Percentiles rank a stretch among this genome's conserved stretches.
Conservation (phyloP, 2,888 invertebrate species). For the Rhagonycha fulva region DNA sequence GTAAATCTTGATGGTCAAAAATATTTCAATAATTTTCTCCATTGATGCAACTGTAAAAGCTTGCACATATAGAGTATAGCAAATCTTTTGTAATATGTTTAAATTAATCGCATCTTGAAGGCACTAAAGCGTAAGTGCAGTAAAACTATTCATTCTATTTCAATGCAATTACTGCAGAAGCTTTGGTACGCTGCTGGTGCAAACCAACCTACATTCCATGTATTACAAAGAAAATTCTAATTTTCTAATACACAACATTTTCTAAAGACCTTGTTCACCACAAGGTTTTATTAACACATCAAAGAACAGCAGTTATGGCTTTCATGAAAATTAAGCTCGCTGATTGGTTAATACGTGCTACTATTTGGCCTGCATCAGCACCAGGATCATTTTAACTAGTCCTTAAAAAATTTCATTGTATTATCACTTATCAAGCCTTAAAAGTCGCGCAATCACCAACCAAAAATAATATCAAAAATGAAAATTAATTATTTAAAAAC, state of each 20-base stretch:
- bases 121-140: neutral
- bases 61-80: neutral
- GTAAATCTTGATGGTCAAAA: neutral
- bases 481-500: neutral
- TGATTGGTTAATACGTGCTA: too few relatives aligned
- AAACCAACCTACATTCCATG: neutral
- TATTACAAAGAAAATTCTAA: neutral
- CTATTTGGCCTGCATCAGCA: too few relatives aligned
- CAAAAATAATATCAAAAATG: too few relatives aligned
- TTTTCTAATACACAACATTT: neutral
- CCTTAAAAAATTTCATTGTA: too few relatives aligned
- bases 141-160: neutral
- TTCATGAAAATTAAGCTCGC: too few relatives aligned
- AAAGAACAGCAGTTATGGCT: too few relatives aligned
- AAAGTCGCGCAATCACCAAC: too few relatives aligned
- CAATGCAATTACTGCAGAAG: neutral
- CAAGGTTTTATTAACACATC: too few relatives aligned
- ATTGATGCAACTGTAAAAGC: neutral
- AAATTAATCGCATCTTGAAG: neutral
- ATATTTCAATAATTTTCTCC: neutral
- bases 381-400: too few relatives aligned
- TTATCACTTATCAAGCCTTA: too few relatives aligned
- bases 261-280: neutral
- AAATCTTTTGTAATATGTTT: neutral
- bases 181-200: neutral